phyloP scores from a whole-genome alignment of 1,140 invertebrate species.

The Hyposmocoma kahamanoa region DNA sequence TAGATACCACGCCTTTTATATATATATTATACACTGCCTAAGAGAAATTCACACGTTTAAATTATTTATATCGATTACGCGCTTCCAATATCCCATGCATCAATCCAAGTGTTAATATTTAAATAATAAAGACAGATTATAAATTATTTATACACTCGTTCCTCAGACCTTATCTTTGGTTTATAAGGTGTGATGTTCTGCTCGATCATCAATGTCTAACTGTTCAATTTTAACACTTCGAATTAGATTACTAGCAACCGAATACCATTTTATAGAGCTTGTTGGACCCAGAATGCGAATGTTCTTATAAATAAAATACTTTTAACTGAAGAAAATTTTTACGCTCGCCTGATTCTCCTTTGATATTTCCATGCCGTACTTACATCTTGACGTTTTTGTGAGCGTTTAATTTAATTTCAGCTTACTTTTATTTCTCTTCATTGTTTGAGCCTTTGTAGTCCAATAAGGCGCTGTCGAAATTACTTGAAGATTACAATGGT shows the following conservation, averaged over 20 bases:
- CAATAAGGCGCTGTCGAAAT: conserved; percentile 11
- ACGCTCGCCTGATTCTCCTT: no score
- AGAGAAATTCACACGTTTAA: conserved; percentile 38
- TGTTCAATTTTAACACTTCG: conserved; percentile 20
- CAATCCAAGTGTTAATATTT: conserved; percentile 43
- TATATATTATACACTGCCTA: conserved; percentile 16
- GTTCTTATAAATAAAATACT: no score
- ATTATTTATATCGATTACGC: conserved; percentile 40
- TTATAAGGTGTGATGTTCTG: conserved; percentile 24
- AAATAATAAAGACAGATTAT: conserved; percentile 39
- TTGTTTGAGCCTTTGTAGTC: no score
- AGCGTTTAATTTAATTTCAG: no score
- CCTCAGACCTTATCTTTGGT: conserved; percentile 25
- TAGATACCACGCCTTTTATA: conserved; percentile 26
- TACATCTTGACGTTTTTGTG: no score
- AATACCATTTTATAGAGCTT: no score
- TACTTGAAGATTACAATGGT: conserved; percentile 12
- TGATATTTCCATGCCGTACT: no score
- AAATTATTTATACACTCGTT: conserved; percentile 30
- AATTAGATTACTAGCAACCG: conserved; percentile 6
- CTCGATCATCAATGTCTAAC: conserved; percentile 3
- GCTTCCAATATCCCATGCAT: conserved; percentile 30
- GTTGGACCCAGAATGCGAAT: no score
- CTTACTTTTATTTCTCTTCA: no score
- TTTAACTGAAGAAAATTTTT: no score